A percentile compares a stretch with the other conserved stretches of the same genome.
Evolutionary conservation across 53 echinoderm and acorn worm species (phyloP).

Genomic region (Pentamera pediparva): DNA sequence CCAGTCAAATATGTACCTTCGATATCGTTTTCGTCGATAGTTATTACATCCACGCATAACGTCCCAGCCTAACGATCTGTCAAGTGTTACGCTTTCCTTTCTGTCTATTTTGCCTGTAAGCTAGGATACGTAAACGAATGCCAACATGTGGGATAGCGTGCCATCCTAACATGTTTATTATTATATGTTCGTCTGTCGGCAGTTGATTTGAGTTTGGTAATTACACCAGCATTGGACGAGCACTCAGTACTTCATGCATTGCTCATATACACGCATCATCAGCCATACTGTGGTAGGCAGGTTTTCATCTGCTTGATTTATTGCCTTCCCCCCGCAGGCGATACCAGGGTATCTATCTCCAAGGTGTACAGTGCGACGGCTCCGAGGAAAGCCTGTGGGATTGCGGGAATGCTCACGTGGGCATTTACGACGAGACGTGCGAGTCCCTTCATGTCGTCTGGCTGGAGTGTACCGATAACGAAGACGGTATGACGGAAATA

Average conservation of each 20-base stretch:
- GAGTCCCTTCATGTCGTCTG: slow-evolving; percentile 13
- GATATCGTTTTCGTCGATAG: no score
- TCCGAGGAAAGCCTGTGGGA: slow-evolving; percentile 9
- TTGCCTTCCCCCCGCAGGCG: no score
- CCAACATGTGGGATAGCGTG: no score
- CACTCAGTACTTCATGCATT: not conserved
- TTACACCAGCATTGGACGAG: not conserved
- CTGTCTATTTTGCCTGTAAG: no score
- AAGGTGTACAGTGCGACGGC: slow-evolving; percentile 21
- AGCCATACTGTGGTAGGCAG: not conserved
- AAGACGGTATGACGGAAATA: not conserved
- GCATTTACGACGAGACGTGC: not conserved
- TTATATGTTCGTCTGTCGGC: no score
- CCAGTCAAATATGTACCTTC: no score
- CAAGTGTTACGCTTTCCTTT: no score
- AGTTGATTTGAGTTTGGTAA: no score
- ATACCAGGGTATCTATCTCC: slow-evolving; percentile 6
- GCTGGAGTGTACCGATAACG: not conserved
- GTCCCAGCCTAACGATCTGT: no score
- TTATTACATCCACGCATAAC: no score
- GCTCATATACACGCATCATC: not conserved
- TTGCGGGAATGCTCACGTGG: not conserved
- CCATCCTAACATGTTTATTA: no score
- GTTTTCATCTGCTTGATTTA: not conserved
- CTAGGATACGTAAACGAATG: no score